Evolutionary conservation across 1,140 invertebrate species (phyloP), one percentile per base, ranked within the genome.

Genomic region (Pygmarrhopalites habei): DNA sequence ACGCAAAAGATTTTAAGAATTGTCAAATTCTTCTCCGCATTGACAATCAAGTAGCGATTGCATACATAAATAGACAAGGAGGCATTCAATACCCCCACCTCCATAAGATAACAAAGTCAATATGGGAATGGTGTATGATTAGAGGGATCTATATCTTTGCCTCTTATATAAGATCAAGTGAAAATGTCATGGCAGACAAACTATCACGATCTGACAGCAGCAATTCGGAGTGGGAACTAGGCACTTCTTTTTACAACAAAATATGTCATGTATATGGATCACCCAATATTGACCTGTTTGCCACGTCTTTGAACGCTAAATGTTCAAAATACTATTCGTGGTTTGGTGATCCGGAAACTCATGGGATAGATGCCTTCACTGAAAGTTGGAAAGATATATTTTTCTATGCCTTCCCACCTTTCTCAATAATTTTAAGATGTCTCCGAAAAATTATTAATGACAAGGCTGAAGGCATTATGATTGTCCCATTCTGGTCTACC

Each of bases 351-450:
- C 62, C 62, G 14, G 10, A 10, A 2, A 28, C 53, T 23, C 3
- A 10, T 7, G 44, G n/a, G 3, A 41, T 46, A 14, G 55, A 64
- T 32, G 53, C 53, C 15, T 64, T 64, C 17, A 47, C 39, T 7
- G 17, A 32, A 2, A 15, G 17, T 30, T 64, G 62, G 62, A 10
- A 32, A 30, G 17, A 51, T 3, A 2, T 49, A 2, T 2, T 14
- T 2, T 30, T 25, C 21, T 64, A 64, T 49, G 62, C 62, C 1
- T 64, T 64, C 25, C 62, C 62, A 25, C 62, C 62, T 17, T 64
- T 64, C 26, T 46, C 39, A 23, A 29, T 58, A 23, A 58, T 64
- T 2, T 17, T 21, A 4, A 39, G 32, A 57, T 44, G 32, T 21
- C n/a, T 64, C 1, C 53, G 44, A 23, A 57, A 64, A 35, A 47